Evolutionary conservation across 2,888 invertebrate species (phyloP).

Genomic region (Nematopogon swammerdamellus): DNA sequence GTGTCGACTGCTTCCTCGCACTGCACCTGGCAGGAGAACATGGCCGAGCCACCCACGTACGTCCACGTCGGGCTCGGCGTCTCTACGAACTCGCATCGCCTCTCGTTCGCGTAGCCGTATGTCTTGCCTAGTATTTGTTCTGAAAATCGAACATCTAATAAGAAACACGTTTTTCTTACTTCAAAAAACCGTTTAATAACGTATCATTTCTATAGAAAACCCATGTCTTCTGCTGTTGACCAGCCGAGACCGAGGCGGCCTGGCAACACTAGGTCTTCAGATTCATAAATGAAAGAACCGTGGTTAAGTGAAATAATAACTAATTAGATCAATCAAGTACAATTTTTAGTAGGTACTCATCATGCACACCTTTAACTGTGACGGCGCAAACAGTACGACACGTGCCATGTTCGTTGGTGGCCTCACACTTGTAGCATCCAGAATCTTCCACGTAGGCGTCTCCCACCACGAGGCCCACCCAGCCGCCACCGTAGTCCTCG

Average conservation of each 20-base stretch:
- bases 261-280: no score
- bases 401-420: slow-evolving; percentile 59
- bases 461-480: slow-evolving; percentile 51
- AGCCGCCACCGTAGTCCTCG: slow-evolving; percentile 53
- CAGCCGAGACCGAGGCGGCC: no score
- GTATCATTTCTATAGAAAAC: no score
- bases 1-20: neutral
- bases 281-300: no score
- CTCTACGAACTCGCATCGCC: neutral
- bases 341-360: neutral
- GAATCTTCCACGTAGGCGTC: slow-evolving; percentile 63
- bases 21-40: neutral
- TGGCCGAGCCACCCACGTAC: neutral
- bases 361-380: slow-evolving; percentile 39
- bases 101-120: neutral
- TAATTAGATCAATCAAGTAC: neutral
- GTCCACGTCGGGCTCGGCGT: neutral
- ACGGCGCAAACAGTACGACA: slow-evolving; percentile 50
- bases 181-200: no score
- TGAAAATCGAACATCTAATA: no score
- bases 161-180: no score
- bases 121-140: no score
- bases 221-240: no score
- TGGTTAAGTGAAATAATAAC: slow-evolving; percentile 1
- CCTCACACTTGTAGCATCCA: slow-evolving; percentile 65